Percentiles rank a stretch among this genome's conserved stretches.
phyloP scores from a whole-genome alignment of 2,797 vertebrate genomes.

The Morelia viridis region DNA sequence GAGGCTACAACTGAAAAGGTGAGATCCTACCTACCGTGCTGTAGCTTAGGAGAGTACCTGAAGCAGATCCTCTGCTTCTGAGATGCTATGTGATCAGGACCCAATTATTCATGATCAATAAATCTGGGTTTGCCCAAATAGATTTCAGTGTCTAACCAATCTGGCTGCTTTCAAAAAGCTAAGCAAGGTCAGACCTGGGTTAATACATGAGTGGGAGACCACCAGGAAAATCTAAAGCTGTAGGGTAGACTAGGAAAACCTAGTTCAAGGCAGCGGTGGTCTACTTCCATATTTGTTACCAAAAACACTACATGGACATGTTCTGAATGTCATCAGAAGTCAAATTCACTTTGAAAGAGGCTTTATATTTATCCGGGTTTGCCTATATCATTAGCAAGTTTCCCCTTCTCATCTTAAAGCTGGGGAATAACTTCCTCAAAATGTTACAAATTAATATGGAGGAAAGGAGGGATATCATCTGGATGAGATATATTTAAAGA shows the following conservation, averaged over 20 bases:
- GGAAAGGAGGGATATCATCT: background rate
- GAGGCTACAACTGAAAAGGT: background rate
- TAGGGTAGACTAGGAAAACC: background rate
- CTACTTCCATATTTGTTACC: too few species aligned
- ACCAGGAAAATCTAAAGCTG: background rate
- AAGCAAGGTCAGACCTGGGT: background rate
- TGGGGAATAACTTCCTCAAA: background rate
- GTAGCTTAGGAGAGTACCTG: background rate
- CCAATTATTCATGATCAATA: background rate
- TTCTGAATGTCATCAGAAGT: too few species aligned
- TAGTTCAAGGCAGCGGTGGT: too few species aligned
- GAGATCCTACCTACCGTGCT: background rate
- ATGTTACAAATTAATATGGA: background rate
- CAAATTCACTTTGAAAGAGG: too few species aligned
- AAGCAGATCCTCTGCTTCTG: background rate
- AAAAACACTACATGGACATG: too few species aligned
- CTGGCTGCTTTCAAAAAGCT: background rate
- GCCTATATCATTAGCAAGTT: background rate
- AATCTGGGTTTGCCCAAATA: background rate
- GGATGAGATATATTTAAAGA: background rate
- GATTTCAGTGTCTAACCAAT: background rate
- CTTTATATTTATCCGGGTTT: background rate
- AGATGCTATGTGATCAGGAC: background rate
- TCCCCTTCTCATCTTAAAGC: too few species aligned
- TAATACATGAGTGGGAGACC: background rate